phyloP scores from a whole-genome alignment of 2,888 invertebrate genomes.

The Drosophila robusta region DNA sequence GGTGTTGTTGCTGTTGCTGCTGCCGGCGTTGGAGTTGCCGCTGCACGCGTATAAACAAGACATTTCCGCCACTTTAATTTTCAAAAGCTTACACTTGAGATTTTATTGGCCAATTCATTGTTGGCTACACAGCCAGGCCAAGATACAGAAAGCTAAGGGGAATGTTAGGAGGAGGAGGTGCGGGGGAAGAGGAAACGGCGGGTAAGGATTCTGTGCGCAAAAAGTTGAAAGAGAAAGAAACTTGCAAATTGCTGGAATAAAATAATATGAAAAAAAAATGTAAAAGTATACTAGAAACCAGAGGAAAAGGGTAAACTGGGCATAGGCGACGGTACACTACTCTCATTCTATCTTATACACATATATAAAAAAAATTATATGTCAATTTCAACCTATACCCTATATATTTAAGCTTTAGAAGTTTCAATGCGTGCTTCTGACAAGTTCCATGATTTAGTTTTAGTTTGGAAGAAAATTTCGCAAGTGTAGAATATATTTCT shows the following conservation, averaged over 20 bases:
- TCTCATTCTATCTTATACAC: not conserved
- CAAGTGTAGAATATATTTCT: too few relatives aligned
- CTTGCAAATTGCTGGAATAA: slow-evolving; percentile 59
- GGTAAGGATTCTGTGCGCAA: slow-evolving; percentile 38
- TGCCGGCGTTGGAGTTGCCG: slow-evolving; percentile 20
- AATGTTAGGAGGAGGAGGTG: not conserved
- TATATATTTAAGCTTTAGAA: too few relatives aligned
- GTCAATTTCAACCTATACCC: too few relatives aligned
- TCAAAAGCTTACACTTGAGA: slow-evolving; percentile 79
- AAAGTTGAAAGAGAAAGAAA: slow-evolving; percentile 59
- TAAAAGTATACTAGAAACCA: slow-evolving; percentile 21
- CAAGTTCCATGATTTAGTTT: too few relatives aligned
- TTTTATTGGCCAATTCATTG: slow-evolving; percentile 81
- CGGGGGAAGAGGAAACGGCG: not conserved
- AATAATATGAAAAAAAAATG: slow-evolving; percentile 21
- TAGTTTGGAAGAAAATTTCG: too few relatives aligned
- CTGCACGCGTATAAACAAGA: slow-evolving; percentile 72
- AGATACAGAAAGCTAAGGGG: not conserved
- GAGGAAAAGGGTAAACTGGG: slow-evolving; percentile 12
- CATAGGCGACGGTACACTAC: slow-evolving; percentile 8
- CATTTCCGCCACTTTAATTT: slow-evolving; percentile 80
- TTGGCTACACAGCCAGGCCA: slow-evolving; percentile 53
- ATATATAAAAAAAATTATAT: too few relatives aligned
- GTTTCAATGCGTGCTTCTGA: too few relatives aligned
- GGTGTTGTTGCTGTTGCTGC: not conserved